Percentiles rank a stretch among this genome's conserved stretches.
Evolutionary conservation across 1,140 invertebrate genomes (phyloP).

Genomic region (Pseudachorutes palmiensis): DNA sequence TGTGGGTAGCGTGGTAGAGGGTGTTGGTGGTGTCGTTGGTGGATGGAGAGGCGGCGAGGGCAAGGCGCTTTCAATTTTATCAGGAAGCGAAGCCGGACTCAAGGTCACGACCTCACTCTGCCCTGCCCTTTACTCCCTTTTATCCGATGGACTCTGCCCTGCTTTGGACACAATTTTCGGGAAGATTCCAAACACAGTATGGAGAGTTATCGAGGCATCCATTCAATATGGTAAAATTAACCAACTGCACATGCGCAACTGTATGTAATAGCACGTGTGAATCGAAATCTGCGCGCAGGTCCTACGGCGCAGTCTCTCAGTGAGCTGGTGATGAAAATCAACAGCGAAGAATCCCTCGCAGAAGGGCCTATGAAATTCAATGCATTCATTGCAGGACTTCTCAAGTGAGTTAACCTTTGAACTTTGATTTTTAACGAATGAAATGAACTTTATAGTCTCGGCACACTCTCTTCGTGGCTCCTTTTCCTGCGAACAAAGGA

Average conservation of each 20-base stretch:
- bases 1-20: too few relatives aligned
- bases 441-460: slow-evolving; percentile 49
- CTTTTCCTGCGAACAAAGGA: slow-evolving; percentile 72
- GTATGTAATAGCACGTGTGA: too few relatives aligned
- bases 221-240: slow-evolving; percentile 60
- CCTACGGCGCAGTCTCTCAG: slow-evolving; percentile 75
- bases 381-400: slow-evolving; percentile 75
- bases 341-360: slow-evolving; percentile 70
- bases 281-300: too few relatives aligned
- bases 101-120: slow-evolving; percentile 61
- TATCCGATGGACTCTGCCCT: slow-evolving; percentile 72
- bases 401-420: slow-evolving; percentile 82
- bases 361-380: slow-evolving; percentile 81
- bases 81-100: slow-evolving; percentile 52
- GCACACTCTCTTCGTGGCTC: slow-evolving; percentile 75
- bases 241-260: too few relatives aligned
- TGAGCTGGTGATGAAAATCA: slow-evolving; percentile 74
- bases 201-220: slow-evolving; percentile 79
- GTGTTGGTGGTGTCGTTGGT: too few relatives aligned
- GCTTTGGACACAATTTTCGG: slow-evolving; percentile 76
- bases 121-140: slow-evolving; percentile 71
- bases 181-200: slow-evolving; percentile 74
- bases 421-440: too few relatives aligned
- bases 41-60: too few relatives aligned
- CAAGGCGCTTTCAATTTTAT: too few relatives aligned